These are phyloP conservation scores for Porites rus DNA, from an alignment of 92 coral and sea anemone species.

Conservation along the genomic window DNA sequence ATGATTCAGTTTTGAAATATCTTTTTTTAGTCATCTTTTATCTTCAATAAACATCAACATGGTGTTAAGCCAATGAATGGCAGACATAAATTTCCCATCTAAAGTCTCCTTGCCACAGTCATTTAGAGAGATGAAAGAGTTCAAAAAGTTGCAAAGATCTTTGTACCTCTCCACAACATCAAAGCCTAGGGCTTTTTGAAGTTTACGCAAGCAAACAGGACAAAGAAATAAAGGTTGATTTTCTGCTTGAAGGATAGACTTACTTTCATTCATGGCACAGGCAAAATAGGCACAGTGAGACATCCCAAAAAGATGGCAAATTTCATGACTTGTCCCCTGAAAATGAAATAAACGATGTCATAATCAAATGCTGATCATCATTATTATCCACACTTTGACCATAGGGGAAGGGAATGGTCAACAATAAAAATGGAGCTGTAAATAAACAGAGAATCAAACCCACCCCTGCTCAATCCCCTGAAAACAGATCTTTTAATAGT, in stretches of 20 bases:
- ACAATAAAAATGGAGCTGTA: no score
- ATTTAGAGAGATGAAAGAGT: conserved; percentile 26
- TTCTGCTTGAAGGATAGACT: conserved; percentile 81
- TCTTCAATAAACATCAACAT: conserved; percentile 42
- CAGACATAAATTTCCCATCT: conserved; percentile 31
- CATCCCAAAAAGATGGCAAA: conserved; percentile 90
- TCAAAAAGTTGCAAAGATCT: conserved; percentile 51
- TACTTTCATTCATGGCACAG: conserved; percentile 96
- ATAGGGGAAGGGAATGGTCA: no score
- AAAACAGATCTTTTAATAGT: no score
- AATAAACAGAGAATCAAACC: no score
- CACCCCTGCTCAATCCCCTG: no score
- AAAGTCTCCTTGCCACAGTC: not conserved
- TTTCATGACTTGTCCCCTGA: conserved; percentile 89
- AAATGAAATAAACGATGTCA: not conserved
- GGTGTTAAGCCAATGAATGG: conserved; percentile 51
- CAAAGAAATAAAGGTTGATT: conserved; percentile 90
- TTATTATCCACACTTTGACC: no score
- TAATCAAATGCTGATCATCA: not conserved
- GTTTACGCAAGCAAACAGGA: conserved; percentile 91
- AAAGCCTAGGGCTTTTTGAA: conserved; percentile 85
- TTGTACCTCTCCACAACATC: conserved; percentile 68
- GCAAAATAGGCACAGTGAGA: conserved; percentile 90
- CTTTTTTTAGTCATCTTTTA: not conserved
- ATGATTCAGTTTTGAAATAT: not conserved